A percentile compares a stretch with the other conserved stretches of the same genome.
These are phyloP conservation scores for Cyanoramphus novaezelandiae DNA, from an alignment of 2,113 vertebrate species.

Conservation along the genomic window DNA sequence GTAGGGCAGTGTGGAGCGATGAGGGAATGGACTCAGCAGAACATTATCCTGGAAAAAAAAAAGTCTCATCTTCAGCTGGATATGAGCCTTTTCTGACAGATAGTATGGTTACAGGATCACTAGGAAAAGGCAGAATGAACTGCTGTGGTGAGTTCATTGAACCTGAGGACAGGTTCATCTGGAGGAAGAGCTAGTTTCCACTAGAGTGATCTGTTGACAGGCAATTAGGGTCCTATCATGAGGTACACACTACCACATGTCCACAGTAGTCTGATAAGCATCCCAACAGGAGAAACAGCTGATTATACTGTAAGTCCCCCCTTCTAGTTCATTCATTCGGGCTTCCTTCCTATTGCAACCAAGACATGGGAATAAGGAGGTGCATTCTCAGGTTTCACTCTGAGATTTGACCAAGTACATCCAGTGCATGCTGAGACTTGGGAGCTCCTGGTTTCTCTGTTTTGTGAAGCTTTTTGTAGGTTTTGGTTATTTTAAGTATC, in stretches of 20 bases:
- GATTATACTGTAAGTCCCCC: background rate
- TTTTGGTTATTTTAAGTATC: background rate
- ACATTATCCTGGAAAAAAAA: background rate
- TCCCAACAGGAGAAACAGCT: background rate
- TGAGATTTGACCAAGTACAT: background rate
- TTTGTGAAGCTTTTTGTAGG: background rate
- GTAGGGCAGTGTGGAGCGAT: background rate
- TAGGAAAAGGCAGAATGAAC: background rate
- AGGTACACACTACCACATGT: rapidly evolving
- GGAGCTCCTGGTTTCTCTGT: background rate
- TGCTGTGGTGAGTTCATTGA: background rate
- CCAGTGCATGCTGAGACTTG: background rate
- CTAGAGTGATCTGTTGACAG: background rate
- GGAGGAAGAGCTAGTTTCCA: background rate
- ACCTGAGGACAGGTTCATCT: background rate
- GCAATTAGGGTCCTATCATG: background rate
- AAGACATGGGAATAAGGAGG: background rate
- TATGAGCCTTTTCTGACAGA: background rate
- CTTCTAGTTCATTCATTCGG: background rate
- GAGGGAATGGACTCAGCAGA: background rate
- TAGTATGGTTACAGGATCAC: background rate
- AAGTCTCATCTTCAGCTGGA: background rate
- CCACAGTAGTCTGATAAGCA: background rate
- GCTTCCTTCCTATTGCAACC: background rate
- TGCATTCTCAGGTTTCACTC: background rate